phyloP scores from a whole-genome alignment of 2,113 vertebrate genomes.

The Triplophysa rosa region DNA sequence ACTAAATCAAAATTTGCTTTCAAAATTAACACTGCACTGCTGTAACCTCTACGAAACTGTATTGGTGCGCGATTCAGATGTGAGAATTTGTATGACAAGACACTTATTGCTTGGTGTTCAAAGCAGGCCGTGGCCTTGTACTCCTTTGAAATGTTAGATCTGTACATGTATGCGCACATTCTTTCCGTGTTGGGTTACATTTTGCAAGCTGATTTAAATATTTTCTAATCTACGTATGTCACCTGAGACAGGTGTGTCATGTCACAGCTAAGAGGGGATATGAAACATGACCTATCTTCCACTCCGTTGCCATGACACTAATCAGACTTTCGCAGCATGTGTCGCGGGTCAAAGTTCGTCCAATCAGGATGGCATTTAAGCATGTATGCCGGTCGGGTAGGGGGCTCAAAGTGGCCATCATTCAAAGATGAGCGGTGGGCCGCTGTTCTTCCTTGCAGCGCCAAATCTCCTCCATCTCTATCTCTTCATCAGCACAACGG shows the following conservation, averaged over 20 bases:
- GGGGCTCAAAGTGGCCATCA: conserved; percentile 70
- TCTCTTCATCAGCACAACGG: conserved; percentile 56
- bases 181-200: background rate
- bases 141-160: conserved; percentile 12
- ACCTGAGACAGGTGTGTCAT: conserved; percentile 1
- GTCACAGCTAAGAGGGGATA: background rate
- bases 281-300: conserved; percentile 45
- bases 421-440: conserved; percentile 71
- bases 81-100: background rate
- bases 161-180: background rate
- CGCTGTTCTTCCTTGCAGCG: conserved; percentile 59
- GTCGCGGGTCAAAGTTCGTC: conserved; percentile 69
- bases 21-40: background rate
- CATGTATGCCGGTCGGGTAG: conserved; percentile 43
- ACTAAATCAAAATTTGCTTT: no score
- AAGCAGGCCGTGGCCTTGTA: background rate
- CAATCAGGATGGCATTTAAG: conserved; percentile 77
- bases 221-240: conserved; percentile 43
- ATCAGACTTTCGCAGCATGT: conserved; percentile 66
- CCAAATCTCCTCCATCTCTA: conserved; percentile 66
- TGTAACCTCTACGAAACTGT: conserved; percentile 2
- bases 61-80: background rate
- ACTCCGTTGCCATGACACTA: conserved; percentile 73
- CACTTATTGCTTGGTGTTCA: background rate
- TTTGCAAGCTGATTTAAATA: conserved; percentile 35